These are phyloP conservation scores for Carlito syrichta DNA, from an alignment of 2,113 vertebrate genomes.

Conservation along the genomic window DNA sequence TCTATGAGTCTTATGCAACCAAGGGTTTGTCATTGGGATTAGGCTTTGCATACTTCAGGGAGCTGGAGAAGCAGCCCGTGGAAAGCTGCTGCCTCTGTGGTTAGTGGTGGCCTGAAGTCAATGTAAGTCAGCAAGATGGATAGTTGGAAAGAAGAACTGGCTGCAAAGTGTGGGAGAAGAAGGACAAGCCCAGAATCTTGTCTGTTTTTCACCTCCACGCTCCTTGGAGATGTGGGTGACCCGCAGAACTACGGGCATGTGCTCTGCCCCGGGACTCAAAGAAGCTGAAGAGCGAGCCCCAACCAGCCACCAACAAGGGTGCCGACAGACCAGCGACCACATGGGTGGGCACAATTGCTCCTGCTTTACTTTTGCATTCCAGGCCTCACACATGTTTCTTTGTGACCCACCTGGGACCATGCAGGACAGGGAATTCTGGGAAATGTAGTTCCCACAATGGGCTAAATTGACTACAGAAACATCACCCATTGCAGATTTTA, in stretches of 20 bases:
- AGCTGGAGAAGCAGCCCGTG: not conserved
- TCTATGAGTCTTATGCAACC: not conserved
- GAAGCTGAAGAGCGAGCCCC: not conserved
- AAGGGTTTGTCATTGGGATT: not conserved
- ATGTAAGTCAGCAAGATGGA: not conserved
- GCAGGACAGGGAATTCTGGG: not conserved
- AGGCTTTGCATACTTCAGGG: not conserved
- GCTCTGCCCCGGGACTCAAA: not conserved
- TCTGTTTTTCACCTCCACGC: not conserved
- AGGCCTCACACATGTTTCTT: not conserved
- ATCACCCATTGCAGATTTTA: not conserved
- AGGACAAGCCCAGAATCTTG: not conserved
- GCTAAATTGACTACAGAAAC: not conserved
- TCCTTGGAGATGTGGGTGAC: not conserved
- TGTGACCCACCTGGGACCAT: not conserved
- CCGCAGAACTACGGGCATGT: not conserved
- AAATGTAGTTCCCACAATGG: not conserved
- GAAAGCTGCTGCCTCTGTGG: not conserved
- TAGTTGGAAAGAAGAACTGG: not conserved
- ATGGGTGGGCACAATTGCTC: not conserved
- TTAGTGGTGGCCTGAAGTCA: not conserved
- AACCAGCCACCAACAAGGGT: not conserved
- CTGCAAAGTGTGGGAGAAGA: not conserved
- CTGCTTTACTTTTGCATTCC: not conserved
- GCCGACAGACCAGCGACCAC: fast-evolving